These are phyloP conservation scores for Erpornis zantholeuca DNA, from an alignment of 2,113 vertebrate species.

Conservation along the genomic window DNA sequence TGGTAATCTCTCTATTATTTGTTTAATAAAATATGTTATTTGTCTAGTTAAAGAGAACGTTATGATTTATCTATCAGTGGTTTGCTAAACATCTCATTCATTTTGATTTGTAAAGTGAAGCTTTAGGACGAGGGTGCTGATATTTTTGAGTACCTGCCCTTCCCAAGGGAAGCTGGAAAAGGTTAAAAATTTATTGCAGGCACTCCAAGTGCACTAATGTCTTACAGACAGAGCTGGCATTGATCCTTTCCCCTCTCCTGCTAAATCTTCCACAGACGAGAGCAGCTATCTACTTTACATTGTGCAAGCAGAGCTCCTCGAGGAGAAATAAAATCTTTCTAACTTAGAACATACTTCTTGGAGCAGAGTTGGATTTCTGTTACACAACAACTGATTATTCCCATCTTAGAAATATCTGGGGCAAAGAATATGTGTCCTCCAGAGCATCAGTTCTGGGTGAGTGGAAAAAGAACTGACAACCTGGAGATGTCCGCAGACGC, in stretches of 20 bases:
- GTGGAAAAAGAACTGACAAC: not conserved
- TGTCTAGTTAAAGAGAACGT: not conserved
- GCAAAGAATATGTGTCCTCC: not conserved
- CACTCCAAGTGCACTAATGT: not conserved
- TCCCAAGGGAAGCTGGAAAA: not conserved
- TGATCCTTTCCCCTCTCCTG: not conserved
- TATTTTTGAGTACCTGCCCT: not conserved
- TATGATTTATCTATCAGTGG: not conserved
- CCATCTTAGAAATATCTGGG: constrained; percentile 15
- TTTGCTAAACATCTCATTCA: constrained; percentile 29
- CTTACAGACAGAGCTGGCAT: not conserved
- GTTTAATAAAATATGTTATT: not conserved
- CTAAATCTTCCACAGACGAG: not conserved
- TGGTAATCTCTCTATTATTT: not conserved
- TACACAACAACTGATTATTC: not conserved
- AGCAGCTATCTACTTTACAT: not conserved
- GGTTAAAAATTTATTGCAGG: constrained; percentile 11
- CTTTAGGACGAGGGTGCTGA: not conserved
- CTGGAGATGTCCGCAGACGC: not conserved
- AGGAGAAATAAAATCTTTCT: constrained; percentile 13
- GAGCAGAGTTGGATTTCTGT: not conserved
- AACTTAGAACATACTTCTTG: not conserved
- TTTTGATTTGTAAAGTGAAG: not conserved
- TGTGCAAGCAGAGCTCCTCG: not conserved
- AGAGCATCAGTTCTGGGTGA: not conserved